Evolutionary conservation across 2,888 invertebrate genomes (phyloP), one percentile per base, ranked within the genome.

Genomic region (Acleris laterana): DNA sequence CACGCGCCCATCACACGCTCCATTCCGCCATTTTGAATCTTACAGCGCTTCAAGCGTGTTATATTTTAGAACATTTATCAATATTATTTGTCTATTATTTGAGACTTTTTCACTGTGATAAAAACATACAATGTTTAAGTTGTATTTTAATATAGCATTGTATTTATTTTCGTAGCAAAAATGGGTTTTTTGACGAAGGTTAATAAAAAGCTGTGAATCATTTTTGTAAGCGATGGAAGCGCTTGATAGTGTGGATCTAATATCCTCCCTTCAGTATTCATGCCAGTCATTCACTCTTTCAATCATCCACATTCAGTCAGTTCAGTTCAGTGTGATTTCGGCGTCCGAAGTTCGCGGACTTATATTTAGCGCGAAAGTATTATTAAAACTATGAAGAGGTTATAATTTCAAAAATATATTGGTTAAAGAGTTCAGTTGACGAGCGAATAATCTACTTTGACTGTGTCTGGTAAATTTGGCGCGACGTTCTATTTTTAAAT

Each of bases 271-370:
- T 83, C 80, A 77, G 88, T 88, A 88, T 89, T 88, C 87, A 83
- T 86, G 88, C 87, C 84, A 85, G 79, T 87, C 88, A 88, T 88
- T 89, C 84, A 84, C 75, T 84, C 85, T 84, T 87, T 85, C 86
- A 86, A 83, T 71, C 64, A 69, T 66, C 69, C 63, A 58, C 77
- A 72, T 74, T 74, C 71, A 68, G 66, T 68, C 20, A 20, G 25
- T 25, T 69, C 72, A 72, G 71, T 74, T 75, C 77, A 81, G 84
- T 84, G 70, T 76, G 73, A 73, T 74, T 76, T 75, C 71, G 73
- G 72, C 68, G 59, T 49, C 59, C 69, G 71, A 25, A 22, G 63
- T 44, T 38, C 48, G 11, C 28, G 60, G 64, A 55, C 70, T 49
- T 25, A 20, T 49, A 13, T 28, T 28, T 28, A 6, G 28, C 5